phyloP scores from a whole-genome alignment of 2,113 vertebrate species.

The Globicephala melas region DNA sequence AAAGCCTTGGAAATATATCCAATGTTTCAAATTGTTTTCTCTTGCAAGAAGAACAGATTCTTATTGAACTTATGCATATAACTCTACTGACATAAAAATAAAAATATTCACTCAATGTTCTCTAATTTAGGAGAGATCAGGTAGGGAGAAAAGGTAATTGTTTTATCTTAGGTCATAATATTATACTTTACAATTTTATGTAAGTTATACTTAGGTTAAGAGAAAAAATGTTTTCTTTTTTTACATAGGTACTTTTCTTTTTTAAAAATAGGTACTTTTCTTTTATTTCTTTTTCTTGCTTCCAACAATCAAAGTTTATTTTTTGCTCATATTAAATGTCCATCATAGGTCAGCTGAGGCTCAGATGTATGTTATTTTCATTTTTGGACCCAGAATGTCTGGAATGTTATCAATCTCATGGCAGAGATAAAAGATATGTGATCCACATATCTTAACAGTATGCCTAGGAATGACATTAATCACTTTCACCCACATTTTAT shows the following conservation, averaged over 20 bases:
- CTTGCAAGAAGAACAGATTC: neutral
- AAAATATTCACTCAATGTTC: neutral
- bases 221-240: neutral
- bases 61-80: too few species aligned
- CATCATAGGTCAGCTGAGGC: neutral
- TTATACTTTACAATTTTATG: neutral
- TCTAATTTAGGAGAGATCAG: neutral
- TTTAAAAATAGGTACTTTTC: too few species aligned
- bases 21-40: neutral
- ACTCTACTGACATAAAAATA: neutral
- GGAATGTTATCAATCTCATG: neutral
- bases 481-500: neutral
- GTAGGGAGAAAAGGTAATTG: neutral
- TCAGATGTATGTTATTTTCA: neutral
- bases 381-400: neutral
- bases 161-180: neutral
- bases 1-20: neutral
- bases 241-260: too few species aligned
- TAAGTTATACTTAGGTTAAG: neutral
- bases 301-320: neutral
- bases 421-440: neutral
- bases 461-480: neutral
- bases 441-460: neutral
- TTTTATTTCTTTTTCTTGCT: neutral
- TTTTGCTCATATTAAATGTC: neutral